Conservation (phyloP, 1,140 invertebrate species). For the Hylaeus volcanicus region DNA sequence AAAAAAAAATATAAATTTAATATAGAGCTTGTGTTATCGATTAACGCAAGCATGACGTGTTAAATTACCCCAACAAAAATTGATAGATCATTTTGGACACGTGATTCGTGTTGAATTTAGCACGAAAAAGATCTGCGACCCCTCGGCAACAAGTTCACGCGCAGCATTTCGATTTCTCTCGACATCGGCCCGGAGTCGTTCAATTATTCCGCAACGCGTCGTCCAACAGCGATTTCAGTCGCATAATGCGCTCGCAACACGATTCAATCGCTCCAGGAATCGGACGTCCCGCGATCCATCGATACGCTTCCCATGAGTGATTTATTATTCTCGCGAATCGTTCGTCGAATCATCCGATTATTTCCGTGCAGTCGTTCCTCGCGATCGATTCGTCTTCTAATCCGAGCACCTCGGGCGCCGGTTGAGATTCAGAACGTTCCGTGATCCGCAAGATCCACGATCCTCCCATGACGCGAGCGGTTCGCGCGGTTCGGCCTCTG, state of each 20-base stretch:
- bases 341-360: neutral
- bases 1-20: no score
- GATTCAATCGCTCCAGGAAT: neutral
- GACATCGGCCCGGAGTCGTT: neutral
- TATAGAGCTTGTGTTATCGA: no score
- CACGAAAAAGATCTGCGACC: no score
- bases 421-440: neutral
- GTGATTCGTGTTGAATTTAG: no score
- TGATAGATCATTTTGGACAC: no score
- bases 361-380: neutral
- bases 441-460: slow-evolving; percentile 11
- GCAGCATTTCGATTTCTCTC: neutral
- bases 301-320: neutral
- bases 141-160: no score
- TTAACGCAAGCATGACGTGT: no score
- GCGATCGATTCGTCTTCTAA: neutral
- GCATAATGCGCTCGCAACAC: neutral
- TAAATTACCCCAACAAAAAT: no score
- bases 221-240: neutral
- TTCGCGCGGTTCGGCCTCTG: neutral
- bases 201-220: neutral
- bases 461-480: neutral
- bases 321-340: neutral
- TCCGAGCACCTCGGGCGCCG: neutral
- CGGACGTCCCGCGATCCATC: neutral